Base-by-base conservation (phyloP, 2,888 invertebrate genomes). In the Helicoverpa assulta region DNA sequence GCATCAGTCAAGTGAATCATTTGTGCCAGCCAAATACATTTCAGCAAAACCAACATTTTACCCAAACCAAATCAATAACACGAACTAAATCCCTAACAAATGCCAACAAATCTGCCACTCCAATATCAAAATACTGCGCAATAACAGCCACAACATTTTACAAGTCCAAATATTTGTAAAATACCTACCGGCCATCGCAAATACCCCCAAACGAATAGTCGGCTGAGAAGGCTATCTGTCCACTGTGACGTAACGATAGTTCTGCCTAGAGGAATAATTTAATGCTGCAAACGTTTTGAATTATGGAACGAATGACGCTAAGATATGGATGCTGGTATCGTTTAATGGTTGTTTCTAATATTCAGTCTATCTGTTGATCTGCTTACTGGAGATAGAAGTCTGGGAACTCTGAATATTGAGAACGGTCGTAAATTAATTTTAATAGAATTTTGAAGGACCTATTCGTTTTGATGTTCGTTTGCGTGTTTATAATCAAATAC, bases 161-260 rank as follows among this genome's bases (percentile, higher is more conserved):
- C 72, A 78, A 80, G 80, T 73, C 71, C 78, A 83, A 84, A 84
- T 83, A 84, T 83, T 84, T 84, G 82, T 68, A 67, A 77, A 84
- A 83, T 83, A 78, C 51, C 43, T 72, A 65, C 51, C 43, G 73
- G 37, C 64, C 73, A 71, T 82, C 66, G 78, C 83, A 76, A 84
- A 83, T 84, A 82, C 83, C 72, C 47, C 40, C 78, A 72, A 84
- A 81, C 73, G 77, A 70, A 74, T 79, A 70, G 62, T 69, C 71
- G 66, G 67, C 63, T 59, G 56, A 75, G 70, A 67, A 76, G 69
- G 78, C 73, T 68, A 66, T 73, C 59, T 70, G 58, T 75, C 70
- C 80, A 79, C 80, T 81, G 58, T 75, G 77, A 80, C 80, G 82
- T 68, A 82, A 81, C 77, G 63, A 71, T 70, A 47, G 73, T 64